Evolutionary conservation across 2,797 vertebrate species (phyloP), one percentile per base, ranked within the genome.

Genomic region (Melanotaenia boesemani): DNA sequence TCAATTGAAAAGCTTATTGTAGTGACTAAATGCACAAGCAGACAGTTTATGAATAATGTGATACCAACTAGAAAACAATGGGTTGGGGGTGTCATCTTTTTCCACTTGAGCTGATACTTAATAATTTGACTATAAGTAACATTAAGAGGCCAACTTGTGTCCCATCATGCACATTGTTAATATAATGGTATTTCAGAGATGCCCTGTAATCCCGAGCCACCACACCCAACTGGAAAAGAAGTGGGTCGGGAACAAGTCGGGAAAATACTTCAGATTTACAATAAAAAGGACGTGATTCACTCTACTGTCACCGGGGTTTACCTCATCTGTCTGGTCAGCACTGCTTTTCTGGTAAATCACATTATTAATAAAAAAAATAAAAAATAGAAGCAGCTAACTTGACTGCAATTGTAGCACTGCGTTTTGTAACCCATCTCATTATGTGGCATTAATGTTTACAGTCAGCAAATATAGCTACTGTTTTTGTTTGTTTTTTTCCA

Each of bases 181-280:
- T 46, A 67, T 22, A 5, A 32, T 34, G 6, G 32, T 2, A 65
- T 56, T 37, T 67, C 22, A 1, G 18, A 44, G 68, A 9, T 54
- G 30, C 4, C 22, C 22, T 54, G 5, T 8, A 63, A n/a, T 56
- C 22, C 46, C 36, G 59, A 22, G 22, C 28, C 34, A 67, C 65
- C 81, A 36, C 77, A 73, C 81, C 70, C 56, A 58, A 24, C 22
- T 28, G 1, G 37, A 37, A 22, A 34, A 32, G 30, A 77, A 46
- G 11, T 41, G 22, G 63, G 41, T 41, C 24, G 28, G 20, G 18
- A 36, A 28, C 24, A 58, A 57, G 76, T 80, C 58, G 52, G 56
- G 67, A 85, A 75, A 50, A 50, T 20, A 36, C 1, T 66, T 68
- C 16, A 55, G 24, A 58, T 68, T 63, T 69, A 67, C 55, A 59